Base-by-base conservation (phyloP, 2,113 vertebrate species). In the Salvelinus namaycush region DNA sequence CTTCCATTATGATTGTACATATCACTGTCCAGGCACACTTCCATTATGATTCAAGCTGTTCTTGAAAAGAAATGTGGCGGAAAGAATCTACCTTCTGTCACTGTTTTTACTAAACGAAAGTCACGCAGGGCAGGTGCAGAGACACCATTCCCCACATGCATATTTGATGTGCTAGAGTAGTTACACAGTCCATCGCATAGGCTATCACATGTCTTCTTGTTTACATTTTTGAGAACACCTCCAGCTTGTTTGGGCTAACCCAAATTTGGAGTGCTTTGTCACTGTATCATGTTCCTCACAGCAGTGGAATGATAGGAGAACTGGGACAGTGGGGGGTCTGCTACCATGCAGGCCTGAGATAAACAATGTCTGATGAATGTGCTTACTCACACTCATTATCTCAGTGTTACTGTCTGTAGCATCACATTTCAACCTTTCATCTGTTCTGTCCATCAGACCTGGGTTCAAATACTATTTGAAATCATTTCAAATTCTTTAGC, bases 401-500 rank as follows among this genome's bases (percentile, higher is more conserved):
- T 18, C 54, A 57, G 54, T 54, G 16, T 14, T 18, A 16, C 6
- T 34, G 34, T 34, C 34, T 34, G 34, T 44, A 44, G 39, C 54
- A 20, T 57, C 14, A 57, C 54, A 18, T 57, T 57, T 20, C 13
- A 57, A 14, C 5, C 54, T 20, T 57, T 57, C 18, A 57, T 57
- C 51, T 57, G 51, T 5, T 16, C 13, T 16, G 51, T 16, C 4
- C 51, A 57, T 57, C 51, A 57, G 51, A 57, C 18, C 1, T 39
- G 51, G 51, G 39, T 57, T 39, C 8, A 39, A 9, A 39, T 39
- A 9, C 39, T 9, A 39, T 39, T 39, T 39, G 39, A 39, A 82
- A 86, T 91, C 65, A 24, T 77, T 76, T 9, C 0, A 1, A 51
- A 14, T 51, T 14, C 3, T 16, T 14, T 51, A 51, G 49, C 49